A percentile compares a stretch with the other conserved stretches of the same genome.
Evolutionary conservation across 2,888 invertebrate species (phyloP).

Genomic region (Ditylenchus weischeri): DNA sequence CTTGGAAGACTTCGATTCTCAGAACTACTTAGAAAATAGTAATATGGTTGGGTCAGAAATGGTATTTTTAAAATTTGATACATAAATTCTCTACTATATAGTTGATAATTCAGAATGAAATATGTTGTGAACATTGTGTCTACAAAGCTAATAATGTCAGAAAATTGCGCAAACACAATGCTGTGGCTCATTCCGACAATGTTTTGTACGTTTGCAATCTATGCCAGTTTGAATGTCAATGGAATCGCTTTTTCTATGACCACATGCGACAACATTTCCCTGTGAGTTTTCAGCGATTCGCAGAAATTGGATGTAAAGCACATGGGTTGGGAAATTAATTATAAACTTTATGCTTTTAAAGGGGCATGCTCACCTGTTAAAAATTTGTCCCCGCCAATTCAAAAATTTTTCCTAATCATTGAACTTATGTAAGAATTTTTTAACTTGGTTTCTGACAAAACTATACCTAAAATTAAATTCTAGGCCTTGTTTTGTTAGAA

Average conservation of each 20-base stretch:
- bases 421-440: too few relatives aligned
- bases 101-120: constrained; percentile 58
- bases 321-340: not conserved
- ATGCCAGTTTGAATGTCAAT: constrained; percentile 68
- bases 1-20: constrained; percentile 6
- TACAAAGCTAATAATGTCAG: not conserved
- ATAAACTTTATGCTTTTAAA: too few relatives aligned
- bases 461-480: too few relatives aligned
- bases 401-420: too few relatives aligned
- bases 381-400: too few relatives aligned
- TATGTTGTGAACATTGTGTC: constrained; percentile 64
- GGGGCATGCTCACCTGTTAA: too few relatives aligned
- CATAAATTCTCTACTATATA: not conserved
- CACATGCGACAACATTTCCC: constrained; percentile 65
- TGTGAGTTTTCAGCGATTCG: constrained; percentile 19
- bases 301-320: too few relatives aligned
- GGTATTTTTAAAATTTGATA: not conserved
- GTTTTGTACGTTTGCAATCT: constrained; percentile 67
- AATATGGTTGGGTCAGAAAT: not conserved
- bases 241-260: constrained; percentile 67
- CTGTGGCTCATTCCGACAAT: constrained; percentile 66
- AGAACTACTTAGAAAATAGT: constrained; percentile 2
- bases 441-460: too few relatives aligned
- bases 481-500: too few relatives aligned
- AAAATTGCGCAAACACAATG: constrained; percentile 60